Evolutionary conservation across 2,113 vertebrate genomes (phyloP), one percentile per base, ranked within the genome.

Genomic region (Callopanchax toddi): DNA sequence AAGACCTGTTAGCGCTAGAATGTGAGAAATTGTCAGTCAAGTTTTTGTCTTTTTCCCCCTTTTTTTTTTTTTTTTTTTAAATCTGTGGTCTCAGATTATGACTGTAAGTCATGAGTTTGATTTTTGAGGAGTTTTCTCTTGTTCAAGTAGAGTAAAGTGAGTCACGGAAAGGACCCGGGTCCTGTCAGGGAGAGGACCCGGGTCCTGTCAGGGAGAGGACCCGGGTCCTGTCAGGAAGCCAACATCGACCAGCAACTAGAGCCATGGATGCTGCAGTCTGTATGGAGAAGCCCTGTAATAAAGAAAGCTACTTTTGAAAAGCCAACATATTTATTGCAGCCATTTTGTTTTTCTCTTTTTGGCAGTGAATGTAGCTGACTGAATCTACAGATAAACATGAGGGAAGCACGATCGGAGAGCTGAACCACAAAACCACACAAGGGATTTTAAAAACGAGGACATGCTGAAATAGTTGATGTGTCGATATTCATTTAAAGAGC

Each of bases 341-440:
- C 81, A 60, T 79, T 77, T 76, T 60, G 29, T 32, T 32, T 32
- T 32, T 32, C 10, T 44, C 9, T 54, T 15, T 69, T 76, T 60
- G 74, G 86, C 85, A 67, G 82, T 86, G 90, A 91, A 90, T 90
- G 90, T 91, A 92, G 90, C 92, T 74, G 81, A 88, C 78, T 62
- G 64, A 73, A 79, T 79, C 78, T 60, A 59, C 29, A 74, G 66
- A 87, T 72, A 49, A 84, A 78, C 10, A 89, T 78, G 87, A 91
- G 88, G 88, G 85, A 89, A 86, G 74, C 61, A 26, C 60, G 73
- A 73, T 85, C 69, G 59, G 81, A 83, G 86, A 86, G 69, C 86
- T 89, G 80, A 89, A 85, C 84, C 75, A 86, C 77, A 83, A 67
- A 79, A 81, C 57, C 71, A 79, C 25, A 53, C 83, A 85, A 79